Base-by-base conservation (phyloP, 2,113 vertebrate species). In the Podarcis raffonei region DNA sequence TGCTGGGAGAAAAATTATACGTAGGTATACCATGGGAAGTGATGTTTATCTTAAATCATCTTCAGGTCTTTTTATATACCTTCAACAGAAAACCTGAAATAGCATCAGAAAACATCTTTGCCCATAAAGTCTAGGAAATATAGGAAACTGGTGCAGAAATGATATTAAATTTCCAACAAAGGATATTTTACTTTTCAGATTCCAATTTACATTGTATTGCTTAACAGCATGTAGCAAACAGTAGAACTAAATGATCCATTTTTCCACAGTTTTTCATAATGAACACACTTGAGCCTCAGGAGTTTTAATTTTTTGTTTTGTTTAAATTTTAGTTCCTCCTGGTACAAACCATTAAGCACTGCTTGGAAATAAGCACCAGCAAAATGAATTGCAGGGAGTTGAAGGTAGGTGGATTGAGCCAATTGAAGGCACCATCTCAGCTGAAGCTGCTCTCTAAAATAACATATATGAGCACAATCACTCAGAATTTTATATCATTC, bases 401-500 rank as follows among this genome's bases (percentile, higher is more conserved):
- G n/a, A 57, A 69, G 32, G 30, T 69, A 39, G 39, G 27, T 25
- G 5, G 20, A 35, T 15, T 90, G 76, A 83, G 1, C 72, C 78
- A 88, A 8, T 84, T 66, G 59, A 89, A 93, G 37, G 74, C 11
- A 48, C 62, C 76, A 81, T 68, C 37, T 25, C 53, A 92, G 72
- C 20, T 82, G 42, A 32, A 86, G 79, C 74, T 23, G 20, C 35
- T 32, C 81, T 81, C 15, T 30, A 25, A 89, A 62, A 53, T 77
- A 37, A 94, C 90, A 90, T 88, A 81, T 72, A n/a, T 0, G 18
- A 92, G 66, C 35, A 81, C 77, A 90, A 57, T 48, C 74, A 57
- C 69, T 94, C 42, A 91, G 79, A 90, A 86, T 94, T 95, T 59
- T 89, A 94, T 89, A 77, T 85, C 5, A 30, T 81, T 91, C 90